These are phyloP conservation scores for Alcedo quadribrachys DNA, from an alignment of 2,797 vertebrate genomes.

Conservation along the genomic window DNA sequence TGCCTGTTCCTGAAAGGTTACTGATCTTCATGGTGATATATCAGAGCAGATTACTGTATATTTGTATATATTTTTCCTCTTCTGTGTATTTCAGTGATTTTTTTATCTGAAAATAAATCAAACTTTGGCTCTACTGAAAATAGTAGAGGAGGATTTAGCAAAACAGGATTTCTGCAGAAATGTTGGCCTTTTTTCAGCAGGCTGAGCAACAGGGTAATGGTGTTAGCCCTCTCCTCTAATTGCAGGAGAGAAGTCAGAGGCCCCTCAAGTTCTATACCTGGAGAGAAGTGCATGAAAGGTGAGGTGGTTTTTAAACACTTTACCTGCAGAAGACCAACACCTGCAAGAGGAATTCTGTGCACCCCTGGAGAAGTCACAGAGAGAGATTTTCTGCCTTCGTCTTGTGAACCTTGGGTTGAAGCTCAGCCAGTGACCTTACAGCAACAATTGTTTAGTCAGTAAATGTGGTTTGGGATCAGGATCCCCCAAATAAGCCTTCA, in stretches of 20 bases:
- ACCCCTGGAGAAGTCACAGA: rapidly evolving
- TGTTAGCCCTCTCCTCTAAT: background rate
- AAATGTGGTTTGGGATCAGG: background rate
- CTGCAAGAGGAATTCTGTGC: background rate
- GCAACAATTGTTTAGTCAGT: background rate
- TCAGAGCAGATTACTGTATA: background rate
- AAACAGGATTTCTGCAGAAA: background rate
- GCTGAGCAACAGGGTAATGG: background rate
- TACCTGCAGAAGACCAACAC: background rate
- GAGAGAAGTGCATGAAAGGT: background rate
- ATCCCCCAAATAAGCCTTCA: background rate
- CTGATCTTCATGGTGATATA: background rate
- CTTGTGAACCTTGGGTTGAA: background rate
- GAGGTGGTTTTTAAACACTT: background rate
- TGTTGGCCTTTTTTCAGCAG: background rate
- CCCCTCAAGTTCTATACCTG: background rate
- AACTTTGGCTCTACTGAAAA: background rate
- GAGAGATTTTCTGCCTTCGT: background rate
- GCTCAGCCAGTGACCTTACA: background rate
- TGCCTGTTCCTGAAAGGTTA: background rate
- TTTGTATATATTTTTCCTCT: rapidly evolving
- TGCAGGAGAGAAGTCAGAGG: background rate
- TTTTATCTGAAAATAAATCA: background rate
- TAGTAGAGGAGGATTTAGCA: background rate
- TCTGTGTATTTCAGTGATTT: background rate